Percentiles rank a stretch among this genome's conserved stretches.
phyloP scores from a whole-genome alignment of 64 coral and sea anemone species.

The Acropora yongei region DNA sequence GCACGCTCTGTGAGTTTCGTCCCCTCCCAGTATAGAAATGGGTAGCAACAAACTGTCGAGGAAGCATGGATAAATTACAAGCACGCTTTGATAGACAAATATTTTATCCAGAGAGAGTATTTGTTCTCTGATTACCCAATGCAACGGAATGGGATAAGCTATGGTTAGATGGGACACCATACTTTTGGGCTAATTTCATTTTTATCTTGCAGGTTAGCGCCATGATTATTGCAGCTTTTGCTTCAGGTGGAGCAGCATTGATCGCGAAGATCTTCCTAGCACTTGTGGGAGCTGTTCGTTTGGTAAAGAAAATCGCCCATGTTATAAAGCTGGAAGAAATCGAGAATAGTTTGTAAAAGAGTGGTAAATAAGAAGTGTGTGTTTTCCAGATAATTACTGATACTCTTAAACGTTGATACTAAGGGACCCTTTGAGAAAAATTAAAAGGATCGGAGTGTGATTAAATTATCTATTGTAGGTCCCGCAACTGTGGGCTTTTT shows the following conservation, averaged over 20 bases:
- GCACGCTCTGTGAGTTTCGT: too few relatives aligned
- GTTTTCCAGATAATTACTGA: neutral
- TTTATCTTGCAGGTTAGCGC: neutral
- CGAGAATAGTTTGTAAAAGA: conserved; percentile 3
- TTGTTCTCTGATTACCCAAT: neutral
- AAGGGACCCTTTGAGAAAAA: neutral
- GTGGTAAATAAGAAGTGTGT: neutral
- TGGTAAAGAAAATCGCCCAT: conserved; percentile 42
- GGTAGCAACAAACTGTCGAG: too few relatives aligned
- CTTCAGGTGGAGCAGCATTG: conserved; percentile 25
- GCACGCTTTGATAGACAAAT: too few relatives aligned
- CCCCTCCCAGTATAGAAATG: too few relatives aligned
- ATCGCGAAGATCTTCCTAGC: conserved; percentile 43
- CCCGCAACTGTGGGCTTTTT: too few relatives aligned
- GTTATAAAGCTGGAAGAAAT: conserved; percentile 44
- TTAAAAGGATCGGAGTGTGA: too few relatives aligned
- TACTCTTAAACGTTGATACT: neutral
- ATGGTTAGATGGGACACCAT: neutral
- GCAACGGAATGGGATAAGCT: neutral
- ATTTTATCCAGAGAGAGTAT: too few relatives aligned
- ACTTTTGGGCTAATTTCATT: neutral
- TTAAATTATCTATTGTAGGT: too few relatives aligned
- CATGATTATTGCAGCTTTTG: conserved; percentile 57
- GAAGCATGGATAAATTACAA: too few relatives aligned
- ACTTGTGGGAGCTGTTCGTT: neutral